These are phyloP conservation scores for Pharmacophagus antenor DNA, from an alignment of 2,888 invertebrate species.

Conservation along the genomic window DNA sequence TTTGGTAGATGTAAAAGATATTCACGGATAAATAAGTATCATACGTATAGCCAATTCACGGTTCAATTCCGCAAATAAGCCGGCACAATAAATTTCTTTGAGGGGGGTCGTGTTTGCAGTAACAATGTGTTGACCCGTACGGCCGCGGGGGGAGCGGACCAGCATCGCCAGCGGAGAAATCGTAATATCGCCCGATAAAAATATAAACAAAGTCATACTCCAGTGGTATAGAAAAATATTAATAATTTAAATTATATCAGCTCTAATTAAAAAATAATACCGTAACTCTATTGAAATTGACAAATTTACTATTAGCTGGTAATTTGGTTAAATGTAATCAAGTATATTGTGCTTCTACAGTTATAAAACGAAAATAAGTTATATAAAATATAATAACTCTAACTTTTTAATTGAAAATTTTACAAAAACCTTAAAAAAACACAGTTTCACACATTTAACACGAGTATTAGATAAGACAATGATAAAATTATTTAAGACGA, in stretches of 20 bases:
- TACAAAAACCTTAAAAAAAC: no score
- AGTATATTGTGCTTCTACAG: no score
- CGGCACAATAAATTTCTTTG: constrained; percentile 59
- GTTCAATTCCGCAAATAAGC: constrained; percentile 40
- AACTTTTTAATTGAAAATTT: no score
- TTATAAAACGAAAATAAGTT: no score
- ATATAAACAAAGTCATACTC: constrained; percentile 31
- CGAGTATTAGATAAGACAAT: no score
- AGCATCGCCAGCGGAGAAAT: constrained; percentile 29
- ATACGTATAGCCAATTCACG: background rate
- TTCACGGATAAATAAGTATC: background rate
- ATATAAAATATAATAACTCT: no score
- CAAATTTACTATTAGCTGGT: no score
- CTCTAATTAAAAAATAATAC: no score
- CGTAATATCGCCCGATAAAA: constrained; percentile 35
- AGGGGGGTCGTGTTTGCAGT: constrained; percentile 54
- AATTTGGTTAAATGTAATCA: no score
- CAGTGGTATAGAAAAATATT: background rate
- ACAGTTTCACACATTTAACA: no score
- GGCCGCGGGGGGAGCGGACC: constrained; percentile 49
- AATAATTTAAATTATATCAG: background rate
- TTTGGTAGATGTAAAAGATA: background rate
- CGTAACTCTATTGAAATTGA: no score
- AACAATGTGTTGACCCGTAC: constrained; percentile 58
- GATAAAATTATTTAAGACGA: no score